phyloP scores from a whole-genome alignment of 2,888 invertebrate genomes.

The Uropetala carovei region DNA sequence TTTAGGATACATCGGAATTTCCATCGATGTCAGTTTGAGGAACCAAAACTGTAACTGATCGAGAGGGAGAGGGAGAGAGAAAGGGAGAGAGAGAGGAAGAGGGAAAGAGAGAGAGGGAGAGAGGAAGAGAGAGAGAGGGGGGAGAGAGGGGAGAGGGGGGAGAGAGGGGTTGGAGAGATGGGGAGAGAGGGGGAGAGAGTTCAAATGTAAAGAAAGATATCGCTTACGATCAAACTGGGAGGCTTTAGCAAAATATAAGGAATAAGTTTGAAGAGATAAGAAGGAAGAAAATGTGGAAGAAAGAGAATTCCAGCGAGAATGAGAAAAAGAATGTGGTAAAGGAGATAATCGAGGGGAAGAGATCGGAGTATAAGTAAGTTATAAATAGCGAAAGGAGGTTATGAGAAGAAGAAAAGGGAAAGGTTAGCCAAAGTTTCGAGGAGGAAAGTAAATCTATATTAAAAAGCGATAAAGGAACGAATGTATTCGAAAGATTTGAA shows the following conservation, averaged over 20 bases:
- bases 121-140: neutral
- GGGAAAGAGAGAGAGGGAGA: neutral
- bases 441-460: neutral
- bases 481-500: slow-evolving; percentile 4
- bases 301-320: neutral
- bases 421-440: slow-evolving; percentile 27
- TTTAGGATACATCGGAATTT: no score
- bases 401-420: neutral
- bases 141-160: no score
- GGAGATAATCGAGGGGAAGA: neutral
- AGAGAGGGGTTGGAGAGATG: neutral
- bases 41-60: neutral
- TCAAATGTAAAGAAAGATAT: neutral
- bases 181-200: neutral
- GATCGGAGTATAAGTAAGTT: neutral
- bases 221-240: neutral
- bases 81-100: neutral
- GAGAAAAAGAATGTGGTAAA: neutral
- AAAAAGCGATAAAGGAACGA: slow-evolving; percentile 4
- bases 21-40: neutral
- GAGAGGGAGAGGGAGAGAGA: neutral
- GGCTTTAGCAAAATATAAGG: neutral
- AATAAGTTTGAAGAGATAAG: slow-evolving; percentile 1
- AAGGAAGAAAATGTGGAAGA: neutral
- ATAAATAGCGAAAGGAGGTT: neutral